Base-by-base conservation (phyloP, 1,140 invertebrate species). In the Dufourea novaeangliae region DNA sequence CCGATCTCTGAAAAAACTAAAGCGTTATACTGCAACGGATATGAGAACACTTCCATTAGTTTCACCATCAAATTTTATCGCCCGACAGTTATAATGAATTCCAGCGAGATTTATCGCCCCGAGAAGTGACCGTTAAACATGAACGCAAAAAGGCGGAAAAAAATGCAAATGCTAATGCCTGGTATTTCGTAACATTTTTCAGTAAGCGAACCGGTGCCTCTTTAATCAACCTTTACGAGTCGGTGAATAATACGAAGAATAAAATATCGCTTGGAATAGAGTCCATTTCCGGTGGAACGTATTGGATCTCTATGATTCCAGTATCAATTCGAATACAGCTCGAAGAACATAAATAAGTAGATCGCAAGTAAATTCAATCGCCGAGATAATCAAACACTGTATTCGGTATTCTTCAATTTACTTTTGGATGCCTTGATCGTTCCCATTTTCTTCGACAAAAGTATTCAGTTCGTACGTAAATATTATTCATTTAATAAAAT, bases 11-110 rank as follows among this genome's bases (percentile, higher is more conserved):
- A 39, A 70, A n/a, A 39, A 70, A 32, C 63, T 14, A 14, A 54
- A 12, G 29, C 29, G 10, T 12, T 17, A 25, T 57, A 20, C 54
- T 20, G 27, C 14, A 57, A 32, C 54, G 54, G 54, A 57, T 57
- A 29, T 29, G 22, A 34, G 22, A 34, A 29, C 25, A 10, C 20
- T 6, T 44, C 32, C n/a, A 14, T 46, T 46, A 62, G 27, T 41
- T 71, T 63, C 57, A 17, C 12, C 27, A 63, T 72, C 29, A 20
- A 63, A 50, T 64, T 71, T 70, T 59, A 70, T 61, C 52, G 56
- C 4, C 32, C 32, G 46, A 56, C 66, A 56, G 66, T 68, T 68
- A 37, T 68, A 68, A 68, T 54, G 66, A 68, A 68, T 54, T 68
- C 66, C 66, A 37, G 11, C 46, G 46, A 56, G 66, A 68, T 68